Evolutionary conservation across 2,113 vertebrate species (phyloP).

Genomic region (Acanthochromis polyacanthus): DNA sequence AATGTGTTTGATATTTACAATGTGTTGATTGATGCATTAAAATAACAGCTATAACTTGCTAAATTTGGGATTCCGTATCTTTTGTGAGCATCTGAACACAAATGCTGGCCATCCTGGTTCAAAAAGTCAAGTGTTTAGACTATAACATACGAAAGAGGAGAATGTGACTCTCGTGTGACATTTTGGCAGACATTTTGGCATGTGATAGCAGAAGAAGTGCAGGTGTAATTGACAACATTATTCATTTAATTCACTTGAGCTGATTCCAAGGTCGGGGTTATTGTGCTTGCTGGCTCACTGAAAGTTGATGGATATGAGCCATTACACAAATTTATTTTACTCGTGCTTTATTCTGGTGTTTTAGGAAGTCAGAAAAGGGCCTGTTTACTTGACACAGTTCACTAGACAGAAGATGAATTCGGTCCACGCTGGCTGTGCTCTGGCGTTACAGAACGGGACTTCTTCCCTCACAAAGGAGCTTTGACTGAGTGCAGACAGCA

Average conservation of each 20-base stretch:
- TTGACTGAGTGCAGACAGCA: not conserved
- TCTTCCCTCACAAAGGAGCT: too few relatives aligned
- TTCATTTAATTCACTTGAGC: not conserved
- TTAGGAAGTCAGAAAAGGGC: not conserved
- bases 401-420: not conserved
- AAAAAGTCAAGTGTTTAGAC: not conserved
- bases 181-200: not conserved
- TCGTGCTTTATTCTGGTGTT: too few relatives aligned
- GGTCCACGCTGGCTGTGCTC: too few relatives aligned
- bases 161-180: too few relatives aligned
- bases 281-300: not conserved
- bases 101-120: not conserved
- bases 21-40: not conserved
- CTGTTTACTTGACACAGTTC: not conserved
- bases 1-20: not conserved
- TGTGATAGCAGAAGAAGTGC: not conserved
- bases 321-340: not conserved
- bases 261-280: not conserved
- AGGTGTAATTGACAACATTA: not conserved
- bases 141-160: too few relatives aligned
- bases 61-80: not conserved
- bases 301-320: not conserved
- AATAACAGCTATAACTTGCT: not conserved
- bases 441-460: too few relatives aligned
- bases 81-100: not conserved